Conservation (phyloP, 2,797 vertebrate species). For the Phataginus tricuspis region DNA sequence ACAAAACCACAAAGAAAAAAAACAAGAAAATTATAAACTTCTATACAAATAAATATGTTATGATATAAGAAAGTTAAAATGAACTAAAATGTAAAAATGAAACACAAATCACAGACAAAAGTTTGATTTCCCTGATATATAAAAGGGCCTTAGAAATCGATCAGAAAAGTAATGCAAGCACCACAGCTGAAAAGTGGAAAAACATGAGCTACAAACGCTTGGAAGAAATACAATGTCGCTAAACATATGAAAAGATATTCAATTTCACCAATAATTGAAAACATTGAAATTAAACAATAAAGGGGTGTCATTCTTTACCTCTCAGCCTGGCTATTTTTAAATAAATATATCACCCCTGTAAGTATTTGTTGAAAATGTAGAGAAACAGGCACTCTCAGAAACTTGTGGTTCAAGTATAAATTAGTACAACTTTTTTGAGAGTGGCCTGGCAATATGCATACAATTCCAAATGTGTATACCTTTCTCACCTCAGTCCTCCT, state of each 20-base stretch:
- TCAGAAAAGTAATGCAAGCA: neutral
- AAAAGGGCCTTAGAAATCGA: neutral
- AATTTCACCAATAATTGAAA: neutral
- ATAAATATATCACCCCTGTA: neutral
- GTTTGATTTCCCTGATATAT: neutral
- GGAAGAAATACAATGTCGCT: neutral
- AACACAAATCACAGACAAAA: neutral
- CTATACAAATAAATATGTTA: neutral
- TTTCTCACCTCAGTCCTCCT: neutral
- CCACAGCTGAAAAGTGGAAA: neutral
- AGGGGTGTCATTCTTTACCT: neutral
- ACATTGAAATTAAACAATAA: neutral
- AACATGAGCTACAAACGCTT: neutral
- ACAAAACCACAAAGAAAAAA: neutral
- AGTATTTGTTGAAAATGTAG: neutral
- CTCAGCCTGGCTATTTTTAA: neutral
- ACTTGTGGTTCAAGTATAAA: neutral
- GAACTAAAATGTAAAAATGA: neutral
- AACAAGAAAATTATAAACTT: neutral
- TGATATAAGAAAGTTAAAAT: neutral
- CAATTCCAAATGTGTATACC: neutral
- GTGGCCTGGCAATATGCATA: neutral
- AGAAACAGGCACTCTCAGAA: neutral
- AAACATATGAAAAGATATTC: neutral
- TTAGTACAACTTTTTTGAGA: neutral